These are phyloP conservation scores for Drosophila nikananu DNA, from an alignment of 1,140 invertebrate genomes.

Conservation along the genomic window DNA sequence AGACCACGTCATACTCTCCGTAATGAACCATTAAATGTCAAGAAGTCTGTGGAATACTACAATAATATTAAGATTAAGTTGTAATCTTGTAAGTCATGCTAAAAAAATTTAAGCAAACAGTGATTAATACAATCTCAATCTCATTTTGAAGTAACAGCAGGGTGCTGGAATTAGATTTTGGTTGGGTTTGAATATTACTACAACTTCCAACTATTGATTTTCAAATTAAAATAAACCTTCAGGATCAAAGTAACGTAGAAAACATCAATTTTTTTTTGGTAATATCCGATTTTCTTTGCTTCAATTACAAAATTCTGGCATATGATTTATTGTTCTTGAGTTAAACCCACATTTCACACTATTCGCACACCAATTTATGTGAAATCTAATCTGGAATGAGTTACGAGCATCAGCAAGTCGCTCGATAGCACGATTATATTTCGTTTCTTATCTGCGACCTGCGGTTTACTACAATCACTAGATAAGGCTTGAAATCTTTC, in stretches of 20 bases:
- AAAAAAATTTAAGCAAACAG: too few species aligned
- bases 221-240: too few species aligned
- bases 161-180: too few species aligned
- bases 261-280: fast-evolving
- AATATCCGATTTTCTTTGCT: background rate
- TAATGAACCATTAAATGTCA: background rate
- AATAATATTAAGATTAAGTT: too few species aligned
- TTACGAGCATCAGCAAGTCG: constrained; percentile 35
- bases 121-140: too few species aligned
- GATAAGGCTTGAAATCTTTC: constrained; percentile 4
- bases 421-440: constrained; percentile 21
- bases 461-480: constrained; percentile 17
- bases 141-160: too few species aligned
- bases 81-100: too few species aligned
- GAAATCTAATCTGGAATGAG: constrained; percentile 55
- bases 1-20: background rate
- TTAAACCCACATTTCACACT: background rate
- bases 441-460: constrained; percentile 42
- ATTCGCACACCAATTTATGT: background rate
- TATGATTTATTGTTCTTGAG: background rate
- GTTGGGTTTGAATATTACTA: too few species aligned
- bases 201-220: too few species aligned
- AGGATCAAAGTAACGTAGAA: too few species aligned
- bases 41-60: too few species aligned
- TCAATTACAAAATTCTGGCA: background rate